phyloP scores from a whole-genome alignment of 2,797 vertebrate species.

The Galago senegalensis region DNA sequence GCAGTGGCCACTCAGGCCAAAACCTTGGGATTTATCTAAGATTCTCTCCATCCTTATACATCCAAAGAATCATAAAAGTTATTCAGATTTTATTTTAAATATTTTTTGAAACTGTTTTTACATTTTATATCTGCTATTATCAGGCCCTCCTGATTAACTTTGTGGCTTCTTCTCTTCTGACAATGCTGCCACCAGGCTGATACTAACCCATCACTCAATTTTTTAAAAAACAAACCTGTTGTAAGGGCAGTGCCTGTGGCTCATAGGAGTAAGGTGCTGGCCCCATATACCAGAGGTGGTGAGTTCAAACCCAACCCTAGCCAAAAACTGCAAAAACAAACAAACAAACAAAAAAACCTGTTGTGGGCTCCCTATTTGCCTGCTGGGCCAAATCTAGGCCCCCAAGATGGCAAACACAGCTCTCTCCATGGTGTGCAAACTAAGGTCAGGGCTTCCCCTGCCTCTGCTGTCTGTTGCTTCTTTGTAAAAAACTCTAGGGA shows the following conservation, averaged over 20 bases:
- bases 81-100: neutral
- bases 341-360: neutral
- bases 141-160: neutral
- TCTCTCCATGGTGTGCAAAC: neutral
- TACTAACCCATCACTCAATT: neutral
- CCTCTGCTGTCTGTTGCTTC: neutral
- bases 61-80: neutral
- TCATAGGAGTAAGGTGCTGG: no score
- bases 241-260: no score
- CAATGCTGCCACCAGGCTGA: neutral
- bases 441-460: neutral
- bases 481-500: neutral
- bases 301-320: no score
- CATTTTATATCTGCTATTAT: neutral
- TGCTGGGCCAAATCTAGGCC: neutral
- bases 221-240: conserved; percentile 7
- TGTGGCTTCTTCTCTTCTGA: conserved; percentile 3
- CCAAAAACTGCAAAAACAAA: no score
- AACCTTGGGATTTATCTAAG: neutral
- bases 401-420: neutral
- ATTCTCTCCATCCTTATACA: neutral
- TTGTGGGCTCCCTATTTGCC: neutral
- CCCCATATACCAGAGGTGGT: no score
- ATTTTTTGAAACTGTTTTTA: neutral
- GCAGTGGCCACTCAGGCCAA: neutral